These are phyloP conservation scores for Leptopilina myrica DNA, from an alignment of 2,888 invertebrate genomes.

Conservation along the genomic window DNA sequence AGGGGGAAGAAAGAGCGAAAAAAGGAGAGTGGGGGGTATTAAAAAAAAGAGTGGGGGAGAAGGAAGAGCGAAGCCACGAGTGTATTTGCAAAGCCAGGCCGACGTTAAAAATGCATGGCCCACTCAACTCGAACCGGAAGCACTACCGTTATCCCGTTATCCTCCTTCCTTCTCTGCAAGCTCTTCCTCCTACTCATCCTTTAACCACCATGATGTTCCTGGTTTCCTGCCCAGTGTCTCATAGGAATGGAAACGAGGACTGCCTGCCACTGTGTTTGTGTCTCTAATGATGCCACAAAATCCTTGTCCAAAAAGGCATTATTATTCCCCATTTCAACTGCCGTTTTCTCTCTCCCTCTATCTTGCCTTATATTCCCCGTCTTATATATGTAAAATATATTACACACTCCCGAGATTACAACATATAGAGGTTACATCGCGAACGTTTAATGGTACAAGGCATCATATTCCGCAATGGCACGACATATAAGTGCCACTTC, in stretches of 20 bases:
- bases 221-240: constrained; percentile 19
- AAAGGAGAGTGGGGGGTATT: neutral
- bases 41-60: neutral
- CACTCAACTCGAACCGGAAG: constrained; percentile 71
- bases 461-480: neutral
- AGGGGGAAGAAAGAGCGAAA: neutral
- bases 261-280: neutral
- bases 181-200: constrained; percentile 1
- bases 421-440: neutral
- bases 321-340: constrained; percentile 25
- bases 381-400: constrained; percentile 6
- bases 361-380: neutral
- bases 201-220: constrained; percentile 22
- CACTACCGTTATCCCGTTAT: constrained; percentile 63
- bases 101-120: constrained; percentile 70
- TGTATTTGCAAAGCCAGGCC: constrained; percentile 54
- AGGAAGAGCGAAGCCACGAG: constrained; percentile 18
- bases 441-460: constrained; percentile 9
- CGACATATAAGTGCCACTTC: neutral
- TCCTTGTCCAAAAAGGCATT: constrained; percentile 11
- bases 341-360: constrained; percentile 6
- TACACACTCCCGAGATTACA: constrained; percentile 17
- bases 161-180: constrained; percentile 42
- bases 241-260: constrained; percentile 14
- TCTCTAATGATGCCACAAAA: constrained; percentile 32